Conservation (phyloP, 2,797 vertebrate genomes). For the Epinephelus awoara region DNA sequence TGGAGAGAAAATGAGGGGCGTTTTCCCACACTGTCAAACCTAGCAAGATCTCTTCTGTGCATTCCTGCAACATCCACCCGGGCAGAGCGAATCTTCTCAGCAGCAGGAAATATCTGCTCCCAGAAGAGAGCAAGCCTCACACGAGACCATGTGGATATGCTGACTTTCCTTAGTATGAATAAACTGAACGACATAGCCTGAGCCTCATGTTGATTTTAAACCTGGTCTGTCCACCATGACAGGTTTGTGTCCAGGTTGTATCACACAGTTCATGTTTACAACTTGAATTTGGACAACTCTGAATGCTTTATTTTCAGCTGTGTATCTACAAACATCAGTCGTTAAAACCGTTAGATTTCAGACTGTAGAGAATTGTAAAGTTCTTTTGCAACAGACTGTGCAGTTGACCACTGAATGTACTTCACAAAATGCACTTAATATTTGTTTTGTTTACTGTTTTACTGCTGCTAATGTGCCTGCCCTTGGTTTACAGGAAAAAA, state of each 20-base stretch:
- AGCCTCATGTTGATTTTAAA: background rate
- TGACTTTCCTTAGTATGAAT: conserved; percentile 17
- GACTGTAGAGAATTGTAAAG: no score
- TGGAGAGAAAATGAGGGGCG: background rate
- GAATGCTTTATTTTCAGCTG: no score
- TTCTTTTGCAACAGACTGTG: no score
- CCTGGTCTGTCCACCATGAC: no score
- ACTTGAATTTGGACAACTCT: no score
- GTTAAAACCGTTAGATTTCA: no score
- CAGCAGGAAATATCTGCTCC: no score
- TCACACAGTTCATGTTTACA: background rate
- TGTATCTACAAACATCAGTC: no score
- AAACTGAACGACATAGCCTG: background rate
- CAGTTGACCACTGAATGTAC: no score
- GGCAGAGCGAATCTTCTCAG: background rate
- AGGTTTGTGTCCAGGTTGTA: no score
- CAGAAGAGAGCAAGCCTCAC: conserved; percentile 21
- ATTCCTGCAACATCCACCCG: background rate
- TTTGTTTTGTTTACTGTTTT: background rate
- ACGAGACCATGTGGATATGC: conserved; percentile 10
- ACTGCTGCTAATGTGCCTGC: background rate
- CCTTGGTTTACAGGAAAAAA: background rate
- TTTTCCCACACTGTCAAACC: no score
- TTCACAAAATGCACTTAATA: no score
- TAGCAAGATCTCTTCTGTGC: background rate